These are phyloP conservation scores for Folsomia manolachei DNA, from an alignment of 2,888 invertebrate species.

Conservation along the genomic window DNA sequence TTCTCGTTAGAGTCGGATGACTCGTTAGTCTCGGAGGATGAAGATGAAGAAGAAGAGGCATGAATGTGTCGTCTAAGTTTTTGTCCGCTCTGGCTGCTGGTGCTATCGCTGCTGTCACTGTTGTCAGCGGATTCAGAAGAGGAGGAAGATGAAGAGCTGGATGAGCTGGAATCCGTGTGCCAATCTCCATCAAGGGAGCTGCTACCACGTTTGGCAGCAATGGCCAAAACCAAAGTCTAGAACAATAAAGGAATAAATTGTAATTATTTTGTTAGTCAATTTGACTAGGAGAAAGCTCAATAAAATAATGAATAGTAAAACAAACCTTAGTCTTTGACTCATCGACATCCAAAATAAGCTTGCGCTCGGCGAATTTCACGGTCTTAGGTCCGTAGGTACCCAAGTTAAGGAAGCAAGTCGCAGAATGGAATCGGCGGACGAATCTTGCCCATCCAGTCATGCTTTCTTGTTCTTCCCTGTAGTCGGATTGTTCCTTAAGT, in stretches of 20 bases:
- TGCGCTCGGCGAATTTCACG: slow-evolving; percentile 40
- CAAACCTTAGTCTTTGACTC: slow-evolving; percentile 46
- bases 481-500: slow-evolving; percentile 40
- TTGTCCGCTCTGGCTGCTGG: slow-evolving; percentile 16
- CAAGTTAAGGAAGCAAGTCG: slow-evolving; percentile 34
- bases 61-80: slow-evolving; percentile 21
- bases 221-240: slow-evolving; percentile 40
- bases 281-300: too few species aligned
- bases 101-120: slow-evolving; percentile 12
- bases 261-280: too few species aligned
- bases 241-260: too few species aligned
- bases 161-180: slow-evolving; percentile 34
- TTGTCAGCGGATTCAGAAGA: slow-evolving; percentile 38
- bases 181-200: slow-evolving; percentile 27
- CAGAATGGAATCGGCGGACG: slow-evolving; percentile 36
- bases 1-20: slow-evolving; percentile 34
- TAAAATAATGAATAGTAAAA: too few species aligned
- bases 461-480: slow-evolving; percentile 40
- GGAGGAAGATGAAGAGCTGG: slow-evolving; percentile 34
- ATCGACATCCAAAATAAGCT: slow-evolving; percentile 42
- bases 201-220: slow-evolving; percentile 39
- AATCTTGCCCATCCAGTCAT: slow-evolving; percentile 39
- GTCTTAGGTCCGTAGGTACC: slow-evolving; percentile 33
- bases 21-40: slow-evolving; percentile 23
- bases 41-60: slow-evolving; percentile 27